These are phyloP conservation scores for Apoda limacodes DNA, from an alignment of 2,888 invertebrate species.

Conservation along the genomic window DNA sequence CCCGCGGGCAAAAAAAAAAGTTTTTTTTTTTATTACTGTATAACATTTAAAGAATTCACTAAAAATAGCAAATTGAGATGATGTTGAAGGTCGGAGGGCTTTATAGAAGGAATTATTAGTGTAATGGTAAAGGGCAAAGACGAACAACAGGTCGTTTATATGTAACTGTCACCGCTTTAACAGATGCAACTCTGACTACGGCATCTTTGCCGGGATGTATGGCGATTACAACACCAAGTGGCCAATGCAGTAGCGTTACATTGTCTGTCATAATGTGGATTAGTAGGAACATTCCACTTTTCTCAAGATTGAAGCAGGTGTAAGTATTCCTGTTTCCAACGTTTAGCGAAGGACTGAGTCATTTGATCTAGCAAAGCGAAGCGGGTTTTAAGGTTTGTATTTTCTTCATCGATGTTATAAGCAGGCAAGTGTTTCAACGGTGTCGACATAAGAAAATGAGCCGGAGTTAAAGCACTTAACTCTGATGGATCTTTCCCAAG, in stretches of 20 bases:
- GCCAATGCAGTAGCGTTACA: too few relatives aligned
- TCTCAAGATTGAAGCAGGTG: constrained; percentile 4
- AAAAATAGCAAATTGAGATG: too few relatives aligned
- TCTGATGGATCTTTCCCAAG: constrained; percentile 4
- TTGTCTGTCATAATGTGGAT: too few relatives aligned
- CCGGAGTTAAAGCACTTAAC: constrained; percentile 3
- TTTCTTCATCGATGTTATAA: background rate
- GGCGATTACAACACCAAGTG: constrained; percentile 4
- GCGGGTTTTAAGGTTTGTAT: background rate
- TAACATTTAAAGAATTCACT: too few relatives aligned
- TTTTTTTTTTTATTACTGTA: too few relatives aligned
- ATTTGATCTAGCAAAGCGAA: constrained; percentile 4
- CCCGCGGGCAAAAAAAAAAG: too few relatives aligned
- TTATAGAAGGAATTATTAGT: too few relatives aligned
- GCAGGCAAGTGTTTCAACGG: constrained; percentile 1
- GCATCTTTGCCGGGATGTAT: constrained; percentile 2
- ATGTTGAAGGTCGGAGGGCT: too few relatives aligned
- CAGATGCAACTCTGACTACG: too few relatives aligned
- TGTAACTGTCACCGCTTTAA: constrained; percentile 5
- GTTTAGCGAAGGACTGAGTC: constrained; percentile 6
- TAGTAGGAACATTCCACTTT: constrained; percentile 6
- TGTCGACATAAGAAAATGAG: constrained; percentile 2
- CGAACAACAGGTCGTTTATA: constrained; percentile 21
- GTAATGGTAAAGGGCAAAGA: too few relatives aligned
- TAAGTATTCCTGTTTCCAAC: constrained; percentile 7